These are phyloP conservation scores for Ectropis grisescens DNA, from an alignment of 1,140 invertebrate genomes.

Conservation along the genomic window DNA sequence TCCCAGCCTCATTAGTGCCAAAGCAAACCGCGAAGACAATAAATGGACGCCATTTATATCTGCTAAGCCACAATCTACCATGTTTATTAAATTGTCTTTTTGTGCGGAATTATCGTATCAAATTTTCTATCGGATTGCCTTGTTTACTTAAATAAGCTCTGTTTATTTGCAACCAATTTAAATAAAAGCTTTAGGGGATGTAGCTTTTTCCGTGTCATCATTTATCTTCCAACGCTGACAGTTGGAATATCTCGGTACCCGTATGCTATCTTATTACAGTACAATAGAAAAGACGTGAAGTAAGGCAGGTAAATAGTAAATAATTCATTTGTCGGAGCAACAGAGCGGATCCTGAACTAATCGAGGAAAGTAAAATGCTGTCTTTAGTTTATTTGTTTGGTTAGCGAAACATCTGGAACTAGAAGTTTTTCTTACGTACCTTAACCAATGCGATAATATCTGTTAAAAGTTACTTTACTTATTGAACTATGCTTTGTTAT, in stretches of 20 bases:
- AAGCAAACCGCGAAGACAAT: conserved; percentile 18
- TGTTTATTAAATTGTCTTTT: conserved; percentile 13
- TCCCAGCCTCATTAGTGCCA: conserved; percentile 18
- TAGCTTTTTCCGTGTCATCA: conserved; percentile 12
- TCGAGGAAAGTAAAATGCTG: conserved; percentile 9
- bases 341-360: conserved; percentile 5
- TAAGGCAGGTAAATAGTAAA: conserved; percentile 11
- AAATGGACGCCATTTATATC: conserved; percentile 20
- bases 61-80: conserved; percentile 15
- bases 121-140: conserved; percentile 11
- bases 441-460: too few species aligned
- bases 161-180: conserved; percentile 8
- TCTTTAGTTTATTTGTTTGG: conserved; percentile 12
- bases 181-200: conserved; percentile 10
- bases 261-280: too few species aligned
- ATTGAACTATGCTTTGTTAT: too few species aligned
- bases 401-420: conserved; percentile 8
- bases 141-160: too few species aligned
- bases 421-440: too few species aligned
- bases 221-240: conserved; percentile 14
- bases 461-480: too few species aligned
- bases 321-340: conserved; percentile 8
- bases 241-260: neutral
- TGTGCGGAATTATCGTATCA: conserved; percentile 10
- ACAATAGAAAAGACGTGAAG: neutral